A percentile compares a stretch with the other conserved stretches of the same genome.
These are phyloP conservation scores for Ferdinandea cuprea DNA, from an alignment of 2,888 invertebrate genomes.

Conservation along the genomic window DNA sequence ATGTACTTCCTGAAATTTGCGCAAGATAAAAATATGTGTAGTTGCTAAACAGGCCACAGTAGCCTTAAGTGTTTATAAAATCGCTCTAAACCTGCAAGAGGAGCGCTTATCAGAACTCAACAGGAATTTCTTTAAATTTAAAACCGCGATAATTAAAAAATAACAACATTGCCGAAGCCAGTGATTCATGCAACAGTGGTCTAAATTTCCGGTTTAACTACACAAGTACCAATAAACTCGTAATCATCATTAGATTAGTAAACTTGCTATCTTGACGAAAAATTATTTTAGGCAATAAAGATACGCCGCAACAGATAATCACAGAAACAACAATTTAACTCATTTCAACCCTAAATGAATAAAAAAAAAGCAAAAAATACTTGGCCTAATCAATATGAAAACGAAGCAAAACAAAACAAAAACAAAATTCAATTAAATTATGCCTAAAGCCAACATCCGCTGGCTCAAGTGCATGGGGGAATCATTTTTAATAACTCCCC, in stretches of 20 bases:
- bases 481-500: slow-evolving; percentile 7
- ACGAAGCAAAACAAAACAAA: neutral
- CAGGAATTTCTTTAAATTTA: neutral
- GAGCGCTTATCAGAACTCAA: neutral
- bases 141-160: neutral
- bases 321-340: slow-evolving; percentile 10
- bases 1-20: too few relatives aligned
- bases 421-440: slow-evolving; percentile 11
- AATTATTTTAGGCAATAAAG: neutral
- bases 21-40: too few relatives aligned
- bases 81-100: too few relatives aligned
- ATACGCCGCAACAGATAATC: slow-evolving; percentile 7
- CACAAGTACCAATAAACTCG: neutral
- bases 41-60: too few relatives aligned
- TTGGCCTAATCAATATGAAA: slow-evolving; percentile 17
- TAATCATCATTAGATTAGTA: slow-evolving; percentile 20
- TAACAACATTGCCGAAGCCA: too few relatives aligned
- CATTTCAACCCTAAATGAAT: neutral
- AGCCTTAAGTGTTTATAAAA: too few relatives aligned
- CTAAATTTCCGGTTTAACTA: neutral
- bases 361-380: neutral
- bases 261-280: slow-evolving; percentile 10
- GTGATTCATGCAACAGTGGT: neutral
- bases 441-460: slow-evolving; percentile 37
- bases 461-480: too few relatives aligned